Percentiles rank a stretch among this genome's conserved stretches.
Conservation (phyloP, 1,140 invertebrate species). For the Drosophila leontia region DNA sequence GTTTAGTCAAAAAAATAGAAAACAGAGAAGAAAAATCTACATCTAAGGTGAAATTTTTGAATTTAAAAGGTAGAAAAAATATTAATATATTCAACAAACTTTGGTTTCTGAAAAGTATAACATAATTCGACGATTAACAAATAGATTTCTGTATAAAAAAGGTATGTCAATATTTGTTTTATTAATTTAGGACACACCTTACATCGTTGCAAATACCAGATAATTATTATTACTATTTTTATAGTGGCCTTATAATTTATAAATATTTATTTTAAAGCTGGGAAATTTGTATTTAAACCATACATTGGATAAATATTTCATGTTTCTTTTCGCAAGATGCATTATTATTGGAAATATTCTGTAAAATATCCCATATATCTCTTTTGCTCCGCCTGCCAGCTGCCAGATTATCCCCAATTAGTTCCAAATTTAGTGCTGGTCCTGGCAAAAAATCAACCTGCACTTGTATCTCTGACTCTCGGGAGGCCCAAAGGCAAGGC, state of each 20-base stretch:
- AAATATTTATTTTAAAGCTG: neutral
- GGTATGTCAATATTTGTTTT: neutral
- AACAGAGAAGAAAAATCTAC: neutral
- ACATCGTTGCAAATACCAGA: neutral
- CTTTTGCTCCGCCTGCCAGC: neutral
- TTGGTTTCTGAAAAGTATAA: neutral
- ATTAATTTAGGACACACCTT: neutral
- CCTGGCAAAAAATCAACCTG: conserved; percentile 12
- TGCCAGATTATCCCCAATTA: conserved; percentile 69
- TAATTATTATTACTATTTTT: neutral
- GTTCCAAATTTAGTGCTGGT: conserved; percentile 62
- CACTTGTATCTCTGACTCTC: conserved; percentile 41
- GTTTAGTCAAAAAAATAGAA: neutral
- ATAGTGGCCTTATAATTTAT: no score
- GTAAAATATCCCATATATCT: conserved; percentile 2
- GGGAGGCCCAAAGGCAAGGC: conserved; percentile 25
- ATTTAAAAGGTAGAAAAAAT: neutral
- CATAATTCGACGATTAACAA: neutral
- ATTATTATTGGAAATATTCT: neutral
- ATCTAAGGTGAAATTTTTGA: neutral
- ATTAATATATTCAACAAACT: neutral
- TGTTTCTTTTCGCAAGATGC: neutral
- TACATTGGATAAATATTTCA: neutral
- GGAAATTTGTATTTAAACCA: neutral
- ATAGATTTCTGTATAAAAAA: neutral